A percentile compares a stretch with the other conserved stretches of the same genome.
Conservation (phyloP, 2,888 invertebrate species). For the Metacarcinus magister region DNA sequence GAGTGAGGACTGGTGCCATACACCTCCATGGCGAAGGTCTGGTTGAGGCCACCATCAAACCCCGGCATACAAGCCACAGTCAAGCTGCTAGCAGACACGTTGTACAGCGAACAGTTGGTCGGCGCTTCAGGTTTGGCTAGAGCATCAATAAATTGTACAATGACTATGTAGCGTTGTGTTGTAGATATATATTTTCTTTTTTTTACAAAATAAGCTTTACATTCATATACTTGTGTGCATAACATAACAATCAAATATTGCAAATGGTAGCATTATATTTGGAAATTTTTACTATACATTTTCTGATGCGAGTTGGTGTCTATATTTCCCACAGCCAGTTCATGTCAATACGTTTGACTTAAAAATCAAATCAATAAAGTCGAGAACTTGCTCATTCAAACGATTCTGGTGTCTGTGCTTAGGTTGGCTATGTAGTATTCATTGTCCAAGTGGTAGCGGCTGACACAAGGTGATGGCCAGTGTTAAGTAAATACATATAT, state of each 20-base stretch:
- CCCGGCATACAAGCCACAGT: constrained; percentile 83
- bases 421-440: too few species aligned
- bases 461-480: too few species aligned
- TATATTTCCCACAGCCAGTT: not conserved
- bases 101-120: constrained; percentile 83
- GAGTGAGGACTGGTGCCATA: constrained; percentile 81
- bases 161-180: not conserved
- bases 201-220: not conserved
- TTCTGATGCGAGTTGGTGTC: not conserved
- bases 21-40: constrained; percentile 83
- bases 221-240: not conserved
- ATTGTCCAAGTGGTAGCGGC: too few species aligned
- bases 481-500: too few species aligned
- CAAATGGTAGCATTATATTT: too few species aligned
- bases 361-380: too few species aligned
- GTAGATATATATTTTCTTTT: not conserved
- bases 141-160: not conserved
- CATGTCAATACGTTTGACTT: not conserved
- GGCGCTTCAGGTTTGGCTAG: constrained; percentile 83
- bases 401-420: too few species aligned
- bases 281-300: not conserved
- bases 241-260: not conserved
- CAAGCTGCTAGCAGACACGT: constrained; percentile 83
- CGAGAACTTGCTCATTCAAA: too few species aligned
- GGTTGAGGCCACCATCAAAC: constrained; percentile 83